Conservation (phyloP, 2,113 vertebrate species). For the Phalacrocorax aristotelis region DNA sequence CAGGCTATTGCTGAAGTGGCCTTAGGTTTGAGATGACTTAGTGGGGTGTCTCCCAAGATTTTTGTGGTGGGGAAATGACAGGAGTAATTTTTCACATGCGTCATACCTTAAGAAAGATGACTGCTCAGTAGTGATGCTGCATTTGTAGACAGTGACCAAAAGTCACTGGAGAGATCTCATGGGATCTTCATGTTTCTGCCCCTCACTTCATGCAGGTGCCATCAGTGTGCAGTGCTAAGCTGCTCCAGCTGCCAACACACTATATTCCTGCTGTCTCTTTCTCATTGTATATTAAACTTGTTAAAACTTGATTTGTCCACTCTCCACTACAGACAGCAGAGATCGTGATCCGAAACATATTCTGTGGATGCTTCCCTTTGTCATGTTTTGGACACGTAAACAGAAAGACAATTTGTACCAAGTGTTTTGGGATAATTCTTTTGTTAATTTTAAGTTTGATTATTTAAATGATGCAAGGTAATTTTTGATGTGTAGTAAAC, state of each 20-base stretch:
- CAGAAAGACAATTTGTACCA: neutral
- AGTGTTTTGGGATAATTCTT: neutral
- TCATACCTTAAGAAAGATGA: neutral
- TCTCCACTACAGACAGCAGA: neutral
- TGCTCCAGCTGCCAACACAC: neutral
- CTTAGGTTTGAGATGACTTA: neutral
- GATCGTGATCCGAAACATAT: neutral
- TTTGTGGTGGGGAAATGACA: neutral
- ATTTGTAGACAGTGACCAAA: neutral
- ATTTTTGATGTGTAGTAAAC: neutral
- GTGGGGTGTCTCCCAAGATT: neutral
- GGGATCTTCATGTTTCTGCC: neutral
- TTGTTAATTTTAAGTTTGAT: neutral
- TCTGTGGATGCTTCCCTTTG: neutral
- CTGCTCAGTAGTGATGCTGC: neutral
- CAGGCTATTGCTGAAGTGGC: neutral
- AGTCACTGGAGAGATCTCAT: neutral
- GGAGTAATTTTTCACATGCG: neutral
- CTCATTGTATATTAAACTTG: neutral
- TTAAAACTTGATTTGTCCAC: neutral
- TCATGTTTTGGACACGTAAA: neutral
- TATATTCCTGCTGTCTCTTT: neutral
- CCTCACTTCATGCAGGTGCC: neutral
- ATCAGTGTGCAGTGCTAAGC: neutral
- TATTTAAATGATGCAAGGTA: neutral